Evolutionary conservation across 2,888 invertebrate species (phyloP).

Genomic region (Pristionchus japonicus): DNA sequence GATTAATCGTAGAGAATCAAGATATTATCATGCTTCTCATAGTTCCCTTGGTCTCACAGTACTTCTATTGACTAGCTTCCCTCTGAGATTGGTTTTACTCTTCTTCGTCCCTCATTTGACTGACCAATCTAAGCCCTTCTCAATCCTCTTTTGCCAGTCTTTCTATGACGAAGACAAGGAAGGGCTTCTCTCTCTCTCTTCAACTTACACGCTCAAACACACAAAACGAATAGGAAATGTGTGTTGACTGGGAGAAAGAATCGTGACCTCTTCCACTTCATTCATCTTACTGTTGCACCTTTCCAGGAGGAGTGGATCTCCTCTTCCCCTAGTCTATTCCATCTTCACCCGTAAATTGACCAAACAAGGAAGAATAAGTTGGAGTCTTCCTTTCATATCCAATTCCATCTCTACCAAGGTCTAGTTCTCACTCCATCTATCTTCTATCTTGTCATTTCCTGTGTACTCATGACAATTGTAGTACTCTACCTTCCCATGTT

Average conservation of each 20-base stretch:
- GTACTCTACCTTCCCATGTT: not conserved
- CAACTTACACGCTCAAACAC: slow-evolving; percentile 36
- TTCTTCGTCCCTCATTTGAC: not conserved
- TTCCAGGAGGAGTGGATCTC: not conserved
- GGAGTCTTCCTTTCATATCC: not conserved
- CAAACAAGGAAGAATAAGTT: not conserved
- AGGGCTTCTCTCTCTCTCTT: not conserved
- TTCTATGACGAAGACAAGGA: not conserved
- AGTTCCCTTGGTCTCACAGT: too few species aligned
- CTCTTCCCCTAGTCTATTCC: not conserved
- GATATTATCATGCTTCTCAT: too few species aligned
- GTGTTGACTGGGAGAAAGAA: not conserved
- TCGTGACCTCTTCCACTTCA: not conserved
- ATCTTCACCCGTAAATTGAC: not conserved
- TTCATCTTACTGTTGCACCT: not conserved
- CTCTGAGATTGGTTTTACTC: not conserved
- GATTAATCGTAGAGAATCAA: too few species aligned
- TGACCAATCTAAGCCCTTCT: not conserved
- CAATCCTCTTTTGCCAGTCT: not conserved
- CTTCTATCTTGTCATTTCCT: not conserved
- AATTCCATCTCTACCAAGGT: not conserved
- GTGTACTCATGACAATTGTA: not conserved
- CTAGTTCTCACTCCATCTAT: not conserved
- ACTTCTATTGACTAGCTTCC: not conserved
- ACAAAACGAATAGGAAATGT: slow-evolving; percentile 29